Conservation (phyloP, 2,888 invertebrate genomes). For the Parelbella ahira region DNA sequence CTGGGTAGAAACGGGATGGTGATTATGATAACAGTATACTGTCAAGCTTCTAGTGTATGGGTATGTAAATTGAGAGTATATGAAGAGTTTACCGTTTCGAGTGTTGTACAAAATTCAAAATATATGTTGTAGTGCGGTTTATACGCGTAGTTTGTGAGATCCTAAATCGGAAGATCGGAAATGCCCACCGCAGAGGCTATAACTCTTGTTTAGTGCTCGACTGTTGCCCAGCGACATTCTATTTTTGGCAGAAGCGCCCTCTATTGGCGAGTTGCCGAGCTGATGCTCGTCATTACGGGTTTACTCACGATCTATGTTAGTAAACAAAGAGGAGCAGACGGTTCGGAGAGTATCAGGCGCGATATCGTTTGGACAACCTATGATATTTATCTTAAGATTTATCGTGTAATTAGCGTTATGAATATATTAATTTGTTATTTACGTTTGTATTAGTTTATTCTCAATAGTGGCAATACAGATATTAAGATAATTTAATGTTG, state of each 20-base stretch:
- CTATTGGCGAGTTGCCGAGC: conserved; percentile 75
- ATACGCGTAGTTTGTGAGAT: conserved; percentile 23
- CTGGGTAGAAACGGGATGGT: too few species aligned
- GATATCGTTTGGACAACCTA: conserved; percentile 1
- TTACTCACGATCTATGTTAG: conserved; percentile 75
- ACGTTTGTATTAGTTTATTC: too few species aligned
- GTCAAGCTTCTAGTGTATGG: too few species aligned
- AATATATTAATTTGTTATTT: background rate
- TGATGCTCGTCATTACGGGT: conserved; percentile 43
- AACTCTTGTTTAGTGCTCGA: conserved; percentile 42
- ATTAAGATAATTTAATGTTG: too few species aligned
- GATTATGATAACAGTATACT: too few species aligned
- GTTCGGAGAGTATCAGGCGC: conserved; percentile 5
- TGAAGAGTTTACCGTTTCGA: background rate
- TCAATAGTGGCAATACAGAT: too few species aligned
- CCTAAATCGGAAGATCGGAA: conserved; percentile 59
- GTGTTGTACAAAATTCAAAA: conserved; percentile 2
- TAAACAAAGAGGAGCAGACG: conserved; percentile 58
- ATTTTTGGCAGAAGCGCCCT: conserved; percentile 69
- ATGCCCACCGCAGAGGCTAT: conserved; percentile 59
- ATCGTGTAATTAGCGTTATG: background rate
- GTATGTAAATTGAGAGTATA: background rate
- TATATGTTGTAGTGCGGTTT: conserved; percentile 8
- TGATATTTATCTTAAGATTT: conserved; percentile 1
- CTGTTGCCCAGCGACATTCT: conserved; percentile 49